Evolutionary conservation across 1,140 invertebrate genomes (phyloP).

Genomic region (Protaetia brevitarsis): DNA sequence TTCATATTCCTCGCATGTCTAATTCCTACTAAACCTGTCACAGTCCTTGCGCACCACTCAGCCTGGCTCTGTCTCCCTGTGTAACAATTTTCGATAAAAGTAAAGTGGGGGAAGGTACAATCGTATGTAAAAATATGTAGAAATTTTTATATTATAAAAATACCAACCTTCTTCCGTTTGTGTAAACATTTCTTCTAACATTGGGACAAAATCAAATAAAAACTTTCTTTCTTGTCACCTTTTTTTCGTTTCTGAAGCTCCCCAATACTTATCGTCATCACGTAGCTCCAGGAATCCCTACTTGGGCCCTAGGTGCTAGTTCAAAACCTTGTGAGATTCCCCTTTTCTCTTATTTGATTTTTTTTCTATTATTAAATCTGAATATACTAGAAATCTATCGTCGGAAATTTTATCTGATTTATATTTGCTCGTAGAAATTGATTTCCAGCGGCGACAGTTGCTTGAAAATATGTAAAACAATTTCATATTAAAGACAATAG

Average conservation of each 20-base stretch:
- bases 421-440: background rate
- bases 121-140: no score
- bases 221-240: background rate
- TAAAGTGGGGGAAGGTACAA: no score
- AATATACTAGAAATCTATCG: background rate
- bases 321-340: background rate
- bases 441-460: background rate
- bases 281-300: background rate
- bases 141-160: no score
- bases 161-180: no score
- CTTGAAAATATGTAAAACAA: background rate
- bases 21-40: no score
- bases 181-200: no score
- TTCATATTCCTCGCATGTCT: no score
- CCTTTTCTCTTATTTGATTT: conserved; percentile 12
- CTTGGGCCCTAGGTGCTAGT: background rate
- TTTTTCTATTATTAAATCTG: conserved; percentile 7
- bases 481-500: background rate
- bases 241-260: background rate
- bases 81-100: no score
- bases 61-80: no score
- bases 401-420: background rate
- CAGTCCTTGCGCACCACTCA: no score
- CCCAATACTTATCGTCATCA: background rate
- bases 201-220: background rate